Conservation (phyloP, 2,797 vertebrate species). For the Ceryle rudis region DNA sequence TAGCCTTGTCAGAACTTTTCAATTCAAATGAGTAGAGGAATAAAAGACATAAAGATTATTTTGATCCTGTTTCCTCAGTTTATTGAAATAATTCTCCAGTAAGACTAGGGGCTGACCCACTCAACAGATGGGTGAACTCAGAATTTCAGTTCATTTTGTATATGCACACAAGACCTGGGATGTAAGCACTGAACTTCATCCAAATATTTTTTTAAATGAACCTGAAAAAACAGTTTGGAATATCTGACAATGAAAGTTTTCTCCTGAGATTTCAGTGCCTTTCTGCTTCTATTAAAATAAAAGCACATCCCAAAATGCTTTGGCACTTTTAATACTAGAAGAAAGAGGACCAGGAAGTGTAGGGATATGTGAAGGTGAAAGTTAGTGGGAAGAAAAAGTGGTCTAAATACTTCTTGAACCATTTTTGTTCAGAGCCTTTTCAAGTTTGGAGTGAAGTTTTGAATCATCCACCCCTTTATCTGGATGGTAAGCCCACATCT, state of each 20-base stretch:
- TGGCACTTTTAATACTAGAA: not conserved
- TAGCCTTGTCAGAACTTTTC: not conserved
- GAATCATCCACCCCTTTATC: not conserved
- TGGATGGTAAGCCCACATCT: not conserved
- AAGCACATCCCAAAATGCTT: not conserved
- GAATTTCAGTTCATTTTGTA: not conserved
- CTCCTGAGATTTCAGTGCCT: not conserved
- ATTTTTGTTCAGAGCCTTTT: not conserved
- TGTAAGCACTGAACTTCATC: not conserved
- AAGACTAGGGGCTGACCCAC: not conserved
- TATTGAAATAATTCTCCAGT: not conserved
- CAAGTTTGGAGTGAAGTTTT: not conserved
- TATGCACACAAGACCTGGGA: not conserved
- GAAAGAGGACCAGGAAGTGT: not conserved
- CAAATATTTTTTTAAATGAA: not conserved
- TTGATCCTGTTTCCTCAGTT: not conserved
- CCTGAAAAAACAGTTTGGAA: not conserved
- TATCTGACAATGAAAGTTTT: not conserved
- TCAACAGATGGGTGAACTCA: not conserved
- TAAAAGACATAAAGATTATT: not conserved
- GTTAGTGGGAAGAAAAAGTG: not conserved
- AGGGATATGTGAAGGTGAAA: not conserved
- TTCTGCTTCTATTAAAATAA: not conserved
- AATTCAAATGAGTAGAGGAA: not conserved
- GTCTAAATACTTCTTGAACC: not conserved